These are phyloP conservation scores for Prionailurus bengalensis DNA, from an alignment of 2,113 vertebrate species.

Conservation along the genomic window DNA sequence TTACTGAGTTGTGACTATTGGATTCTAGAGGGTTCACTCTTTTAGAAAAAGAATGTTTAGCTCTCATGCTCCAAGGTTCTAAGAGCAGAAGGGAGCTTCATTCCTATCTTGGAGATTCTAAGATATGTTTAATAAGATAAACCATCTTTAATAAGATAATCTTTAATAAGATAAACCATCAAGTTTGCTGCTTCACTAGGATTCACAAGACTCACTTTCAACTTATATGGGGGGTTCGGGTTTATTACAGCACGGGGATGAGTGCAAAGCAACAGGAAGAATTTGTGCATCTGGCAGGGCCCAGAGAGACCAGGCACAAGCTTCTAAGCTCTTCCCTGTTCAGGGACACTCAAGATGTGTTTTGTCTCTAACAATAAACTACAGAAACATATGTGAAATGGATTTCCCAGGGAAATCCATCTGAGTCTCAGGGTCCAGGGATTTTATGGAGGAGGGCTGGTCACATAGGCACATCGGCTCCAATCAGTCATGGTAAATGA, in stretches of 20 bases:
- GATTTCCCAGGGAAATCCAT: background rate
- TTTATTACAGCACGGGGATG: background rate
- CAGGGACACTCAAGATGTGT: background rate
- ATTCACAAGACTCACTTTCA: background rate
- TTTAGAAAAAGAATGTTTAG: background rate
- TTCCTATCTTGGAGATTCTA: background rate
- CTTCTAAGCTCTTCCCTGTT: background rate
- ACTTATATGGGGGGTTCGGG: background rate
- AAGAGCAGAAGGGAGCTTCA: background rate
- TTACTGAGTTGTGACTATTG: background rate
- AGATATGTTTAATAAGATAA: background rate
- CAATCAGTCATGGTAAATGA: background rate
- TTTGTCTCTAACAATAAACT: background rate
- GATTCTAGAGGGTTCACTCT: background rate
- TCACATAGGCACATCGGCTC: background rate
- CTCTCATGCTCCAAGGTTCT: background rate
- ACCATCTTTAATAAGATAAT: too few relatives aligned
- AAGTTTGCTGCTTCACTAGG: background rate
- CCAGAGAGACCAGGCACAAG: background rate
- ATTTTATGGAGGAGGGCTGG: background rate
- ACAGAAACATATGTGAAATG: background rate
- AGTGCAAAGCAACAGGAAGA: background rate
- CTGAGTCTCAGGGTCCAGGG: background rate
- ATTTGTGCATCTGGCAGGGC: background rate
- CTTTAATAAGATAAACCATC: background rate